Evolutionary conservation across 2,797 vertebrate species (phyloP), one percentile per base, ranked within the genome.

Genomic region (Amphiprion clarkii): DNA sequence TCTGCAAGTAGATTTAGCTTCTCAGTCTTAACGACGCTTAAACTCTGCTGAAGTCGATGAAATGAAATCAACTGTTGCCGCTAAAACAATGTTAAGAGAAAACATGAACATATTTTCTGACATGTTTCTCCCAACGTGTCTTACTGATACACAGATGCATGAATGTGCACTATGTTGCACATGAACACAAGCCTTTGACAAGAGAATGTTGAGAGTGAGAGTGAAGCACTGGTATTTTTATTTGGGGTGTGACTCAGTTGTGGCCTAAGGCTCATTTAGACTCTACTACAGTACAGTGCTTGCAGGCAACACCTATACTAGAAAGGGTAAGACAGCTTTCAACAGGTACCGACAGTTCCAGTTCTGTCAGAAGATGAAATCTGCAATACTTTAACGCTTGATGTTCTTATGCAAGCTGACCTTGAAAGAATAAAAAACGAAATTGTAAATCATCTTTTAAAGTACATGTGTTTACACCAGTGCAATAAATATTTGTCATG

Each of bases 281-380:
- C 56, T 56, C 39, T 67, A 57, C 67, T 64, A 76, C 19, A 68
- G 51, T 25, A 48, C 39, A 64, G 33, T 67, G 51, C 21, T 44
- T 14, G 23, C 78, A 70, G 86, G 54, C 84, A 86, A 85, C 75
- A 78, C 81, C 79, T 84, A 71, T 21, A 40, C 19, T 27, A 52
- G 58, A 51, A 69, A 19, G 71, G 42, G 23, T 61, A 36, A 66
- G 79, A 83, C 78, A 63, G 19, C 74, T 85, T 79, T 80, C 40
- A 76, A 87, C 89, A 89, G 40, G 92, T 67, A 80, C 39, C 19
- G 59, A 79, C 84, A 63, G 54, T 39, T 82, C 57, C 36, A 51
- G 10, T 19, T 80, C 42, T 86, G 79, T 67, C 44, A 40, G 62
- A 60, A 54, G 40, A 75, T 82, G 66, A 23, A 23, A 73, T 57